A percentile compares a stretch with the other conserved stretches of the same genome.
These are phyloP conservation scores for Pollenia angustigena DNA, from an alignment of 2,888 invertebrate species.

Conservation along the genomic window DNA sequence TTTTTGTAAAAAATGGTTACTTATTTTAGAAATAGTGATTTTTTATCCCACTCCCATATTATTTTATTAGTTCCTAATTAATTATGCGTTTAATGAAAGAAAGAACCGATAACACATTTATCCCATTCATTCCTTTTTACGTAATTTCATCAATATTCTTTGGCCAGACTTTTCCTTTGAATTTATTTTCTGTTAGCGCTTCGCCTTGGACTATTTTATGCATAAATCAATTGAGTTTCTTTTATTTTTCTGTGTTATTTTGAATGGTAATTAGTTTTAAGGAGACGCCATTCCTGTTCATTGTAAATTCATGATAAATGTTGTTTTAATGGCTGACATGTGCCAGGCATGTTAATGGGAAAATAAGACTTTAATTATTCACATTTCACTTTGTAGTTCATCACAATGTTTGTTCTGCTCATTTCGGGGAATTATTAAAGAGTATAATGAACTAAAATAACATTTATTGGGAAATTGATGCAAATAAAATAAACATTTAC, in stretches of 20 bases:
- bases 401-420: background rate
- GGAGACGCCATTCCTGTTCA: conserved; percentile 55
- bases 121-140: background rate
- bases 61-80: background rate
- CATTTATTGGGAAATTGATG: conserved; percentile 42
- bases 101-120: background rate
- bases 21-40: too few species aligned
- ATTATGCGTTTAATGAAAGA: background rate
- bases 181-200: conserved; percentile 7
- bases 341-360: conserved; percentile 60
- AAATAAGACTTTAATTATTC: background rate
- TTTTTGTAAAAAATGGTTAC: too few species aligned
- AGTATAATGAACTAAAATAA: conserved; percentile 30
- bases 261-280: conserved; percentile 58
- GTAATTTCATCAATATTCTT: conserved; percentile 24
- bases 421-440: conserved; percentile 11
- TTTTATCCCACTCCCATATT: too few species aligned
- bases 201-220: background rate
- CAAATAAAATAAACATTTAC: conserved; percentile 23
- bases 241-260: background rate
- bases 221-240: conserved; percentile 36
- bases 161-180: conserved; percentile 10
- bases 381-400: background rate
- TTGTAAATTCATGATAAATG: conserved; percentile 66
- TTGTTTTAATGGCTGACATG: conserved; percentile 65